Evolutionary conservation across 1,140 invertebrate species (phyloP).

Genomic region (Cydia pomonella): DNA sequence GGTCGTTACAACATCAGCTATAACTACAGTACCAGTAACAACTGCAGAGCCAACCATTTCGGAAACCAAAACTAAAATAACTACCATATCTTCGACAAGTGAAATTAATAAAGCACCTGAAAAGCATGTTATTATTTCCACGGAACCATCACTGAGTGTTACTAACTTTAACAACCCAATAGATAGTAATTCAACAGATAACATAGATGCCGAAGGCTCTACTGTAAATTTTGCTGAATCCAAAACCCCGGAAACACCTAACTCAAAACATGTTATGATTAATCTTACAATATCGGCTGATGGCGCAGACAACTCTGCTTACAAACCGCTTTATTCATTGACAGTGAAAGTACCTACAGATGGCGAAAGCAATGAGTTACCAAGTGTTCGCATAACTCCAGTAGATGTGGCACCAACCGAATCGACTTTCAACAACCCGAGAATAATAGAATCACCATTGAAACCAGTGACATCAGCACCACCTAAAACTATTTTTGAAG

Average conservation of each 20-base stretch:
- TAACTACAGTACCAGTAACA: slow-evolving; percentile 37
- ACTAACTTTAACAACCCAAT: slow-evolving; percentile 53
- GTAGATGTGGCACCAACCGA: slow-evolving; percentile 69
- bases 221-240: slow-evolving; percentile 60
- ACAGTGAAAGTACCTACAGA: slow-evolving; percentile 86
- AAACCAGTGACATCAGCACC: slow-evolving; percentile 57
- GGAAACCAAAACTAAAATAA: slow-evolving; percentile 42
- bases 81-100: slow-evolving; percentile 43
- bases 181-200: slow-evolving; percentile 37
- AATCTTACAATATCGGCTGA: slow-evolving; percentile 88
- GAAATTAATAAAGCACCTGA: slow-evolving; percentile 42
- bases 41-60: slow-evolving; percentile 39
- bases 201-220: slow-evolving; percentile 42
- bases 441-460: slow-evolving; percentile 58
- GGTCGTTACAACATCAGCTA: slow-evolving; percentile 36
- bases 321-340: slow-evolving; percentile 86
- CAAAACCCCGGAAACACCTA: slow-evolving; percentile 60
- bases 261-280: slow-evolving; percentile 84
- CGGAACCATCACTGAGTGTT: slow-evolving; percentile 50
- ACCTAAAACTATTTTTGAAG: slow-evolving; percentile 57
- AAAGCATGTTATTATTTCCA: slow-evolving; percentile 54
- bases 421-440: slow-evolving; percentile 70
- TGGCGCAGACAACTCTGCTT: slow-evolving; percentile 78
- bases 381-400: slow-evolving; percentile 82
- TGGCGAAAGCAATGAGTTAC: slow-evolving; percentile 77